Evolutionary conservation across 2,797 vertebrate genomes (phyloP).

Genomic region (Helicolenus hilgendorfi): DNA sequence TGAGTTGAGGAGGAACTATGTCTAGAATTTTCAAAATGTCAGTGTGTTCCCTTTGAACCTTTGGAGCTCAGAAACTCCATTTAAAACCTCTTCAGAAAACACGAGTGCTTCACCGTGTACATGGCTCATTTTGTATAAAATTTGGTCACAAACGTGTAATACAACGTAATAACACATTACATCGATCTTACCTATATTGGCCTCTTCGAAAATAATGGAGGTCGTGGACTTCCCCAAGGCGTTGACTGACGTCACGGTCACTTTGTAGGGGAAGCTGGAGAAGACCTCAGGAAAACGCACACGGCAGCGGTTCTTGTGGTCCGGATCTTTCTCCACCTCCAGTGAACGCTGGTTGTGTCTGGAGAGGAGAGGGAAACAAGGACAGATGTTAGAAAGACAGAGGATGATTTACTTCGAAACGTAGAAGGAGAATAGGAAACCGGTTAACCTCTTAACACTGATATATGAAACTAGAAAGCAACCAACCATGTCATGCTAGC

Average conservation of each 20-base stretch:
- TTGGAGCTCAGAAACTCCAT: not conserved
- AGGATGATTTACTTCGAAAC: not conserved
- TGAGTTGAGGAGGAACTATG: not conserved
- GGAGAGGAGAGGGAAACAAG: not conserved
- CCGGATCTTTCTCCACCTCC: conserved; percentile 92
- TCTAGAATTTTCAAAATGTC: conserved; percentile 3
- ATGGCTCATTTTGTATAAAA: not conserved
- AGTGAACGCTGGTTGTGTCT: conserved; percentile 95
- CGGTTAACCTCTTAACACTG: not conserved
- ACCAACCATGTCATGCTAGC: no score
- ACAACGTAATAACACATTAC: not conserved
- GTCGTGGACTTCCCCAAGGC: conserved; percentile 93
- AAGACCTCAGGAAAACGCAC: conserved; percentile 96
- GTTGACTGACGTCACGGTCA: conserved; percentile 95
- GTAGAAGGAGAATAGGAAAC: not conserved
- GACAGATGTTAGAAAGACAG: not conserved
- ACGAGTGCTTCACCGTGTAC: not conserved
- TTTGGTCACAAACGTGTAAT: not conserved
- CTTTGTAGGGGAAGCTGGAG: conserved; percentile 95
- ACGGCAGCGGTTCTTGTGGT: conserved; percentile 97
- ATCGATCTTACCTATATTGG: conserved; percentile 92
- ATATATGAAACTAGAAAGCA: no score
- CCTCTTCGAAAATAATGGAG: conserved; percentile 94
- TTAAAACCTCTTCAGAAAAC: conserved; percentile 12
- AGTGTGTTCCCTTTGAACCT: not conserved